These are phyloP conservation scores for Halichondria panicea DNA, from an alignment of 37 sponge, comb jelly and placozoan genomes.

Conservation along the genomic window DNA sequence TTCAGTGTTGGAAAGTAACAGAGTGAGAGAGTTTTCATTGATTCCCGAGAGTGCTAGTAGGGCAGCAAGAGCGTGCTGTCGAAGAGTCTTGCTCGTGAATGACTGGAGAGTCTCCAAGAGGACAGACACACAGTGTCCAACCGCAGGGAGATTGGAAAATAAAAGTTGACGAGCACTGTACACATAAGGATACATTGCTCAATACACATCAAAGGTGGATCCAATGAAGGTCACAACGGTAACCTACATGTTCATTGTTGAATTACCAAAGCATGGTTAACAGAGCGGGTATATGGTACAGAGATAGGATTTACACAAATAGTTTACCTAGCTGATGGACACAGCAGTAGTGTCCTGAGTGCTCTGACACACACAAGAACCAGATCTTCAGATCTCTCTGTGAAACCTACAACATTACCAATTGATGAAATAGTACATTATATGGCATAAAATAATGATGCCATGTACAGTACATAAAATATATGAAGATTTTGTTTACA, in stretches of 20 bases:
- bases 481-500: background rate
- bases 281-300: too few species aligned
- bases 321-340: background rate
- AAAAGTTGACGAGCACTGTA: conserved; percentile 11
- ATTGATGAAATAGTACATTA: background rate
- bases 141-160: conserved; percentile 3
- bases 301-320: background rate
- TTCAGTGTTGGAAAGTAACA: too few species aligned
- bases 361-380: background rate
- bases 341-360: background rate
- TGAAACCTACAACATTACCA: conserved; percentile 2
- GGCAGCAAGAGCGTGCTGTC: background rate
- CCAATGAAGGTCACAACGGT: too few species aligned
- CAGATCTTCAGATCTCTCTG: conserved; percentile 5
- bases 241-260: too few species aligned
- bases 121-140: conserved; percentile 72
- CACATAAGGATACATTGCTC: background rate
- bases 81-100: conserved; percentile 21
- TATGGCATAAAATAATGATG: background rate
- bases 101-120: conserved; percentile 12
- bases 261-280: too few species aligned
- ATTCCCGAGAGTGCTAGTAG: conserved; percentile 46
- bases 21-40: too few species aligned
- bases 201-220: too few species aligned
- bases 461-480: background rate